These are phyloP conservation scores for Hermodice carunculata DNA, from an alignment of 2,888 invertebrate genomes.

Conservation along the genomic window DNA sequence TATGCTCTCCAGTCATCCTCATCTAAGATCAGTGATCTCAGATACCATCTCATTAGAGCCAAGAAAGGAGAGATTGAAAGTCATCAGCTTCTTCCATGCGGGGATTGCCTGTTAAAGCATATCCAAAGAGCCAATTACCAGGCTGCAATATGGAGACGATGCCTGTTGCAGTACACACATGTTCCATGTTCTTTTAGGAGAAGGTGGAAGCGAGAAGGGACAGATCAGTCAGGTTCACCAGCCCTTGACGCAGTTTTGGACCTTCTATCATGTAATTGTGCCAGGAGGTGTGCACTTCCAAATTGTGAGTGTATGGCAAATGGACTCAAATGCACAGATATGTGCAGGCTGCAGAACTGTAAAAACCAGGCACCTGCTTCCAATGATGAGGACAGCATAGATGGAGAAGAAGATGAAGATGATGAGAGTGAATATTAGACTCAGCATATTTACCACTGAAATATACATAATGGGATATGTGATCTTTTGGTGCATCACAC, in stretches of 20 bases:
- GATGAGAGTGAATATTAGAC: too few relatives aligned
- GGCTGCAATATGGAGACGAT: slow-evolving; percentile 31
- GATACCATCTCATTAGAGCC: slow-evolving; percentile 31
- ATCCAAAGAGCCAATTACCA: slow-evolving; percentile 37
- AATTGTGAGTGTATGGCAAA: too few relatives aligned
- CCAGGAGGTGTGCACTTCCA: too few relatives aligned
- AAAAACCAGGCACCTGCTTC: too few relatives aligned
- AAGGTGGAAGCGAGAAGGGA: slow-evolving; percentile 2
- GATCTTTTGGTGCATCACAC: too few relatives aligned
- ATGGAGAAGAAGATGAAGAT: too few relatives aligned
- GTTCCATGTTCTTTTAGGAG: slow-evolving; percentile 6
- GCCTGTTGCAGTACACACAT: not conserved
- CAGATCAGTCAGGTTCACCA: not conserved
- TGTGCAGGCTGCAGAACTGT: too few relatives aligned
- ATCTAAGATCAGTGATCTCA: slow-evolving; percentile 23
- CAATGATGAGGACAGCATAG: too few relatives aligned
- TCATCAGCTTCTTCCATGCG: slow-evolving; percentile 31
- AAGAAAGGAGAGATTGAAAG: slow-evolving; percentile 30
- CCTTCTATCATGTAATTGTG: slow-evolving; percentile 4
- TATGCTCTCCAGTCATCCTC: slow-evolving; percentile 17
- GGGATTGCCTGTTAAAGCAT: slow-evolving; percentile 23
- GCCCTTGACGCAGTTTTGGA: slow-evolving; percentile 1
- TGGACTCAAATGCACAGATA: too few relatives aligned
- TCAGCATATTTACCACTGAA: too few relatives aligned
- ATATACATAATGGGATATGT: too few relatives aligned